Evolutionary conservation across 1,140 invertebrate species (phyloP).

Genomic region (Acromyrmex echinatior): DNA sequence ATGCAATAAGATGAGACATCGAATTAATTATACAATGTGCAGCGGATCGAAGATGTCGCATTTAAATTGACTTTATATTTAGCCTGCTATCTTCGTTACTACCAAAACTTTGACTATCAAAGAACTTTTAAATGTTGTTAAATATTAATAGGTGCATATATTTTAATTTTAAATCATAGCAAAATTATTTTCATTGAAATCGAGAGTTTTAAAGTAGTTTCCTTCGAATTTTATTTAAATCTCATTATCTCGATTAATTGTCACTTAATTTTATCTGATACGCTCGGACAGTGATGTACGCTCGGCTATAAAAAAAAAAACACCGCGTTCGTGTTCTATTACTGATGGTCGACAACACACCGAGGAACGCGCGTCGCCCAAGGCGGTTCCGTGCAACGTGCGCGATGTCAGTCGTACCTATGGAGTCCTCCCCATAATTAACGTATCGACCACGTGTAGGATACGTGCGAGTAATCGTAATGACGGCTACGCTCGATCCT

Average conservation of each 20-base stretch:
- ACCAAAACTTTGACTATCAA: background rate
- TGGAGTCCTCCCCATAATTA: constrained; percentile 37
- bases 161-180: constrained; percentile 28
- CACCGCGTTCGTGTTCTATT: constrained; percentile 52
- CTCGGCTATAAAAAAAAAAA: constrained; percentile 60
- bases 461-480: constrained; percentile 50
- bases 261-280: constrained; percentile 31
- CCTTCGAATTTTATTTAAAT: constrained; percentile 37
- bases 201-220: background rate
- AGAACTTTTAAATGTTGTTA: background rate
- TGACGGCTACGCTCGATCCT: constrained; percentile 4
- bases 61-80: background rate
- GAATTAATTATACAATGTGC: constrained; percentile 45
- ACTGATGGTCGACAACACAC: constrained; percentile 59
- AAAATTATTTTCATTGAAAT: background rate
- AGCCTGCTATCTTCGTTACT: background rate
- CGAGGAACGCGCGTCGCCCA: constrained; percentile 67
- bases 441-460: constrained; percentile 27
- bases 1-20: background rate
- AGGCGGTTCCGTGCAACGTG: constrained; percentile 56
- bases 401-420: constrained; percentile 20
- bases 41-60: background rate
- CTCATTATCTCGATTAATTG: constrained; percentile 40
- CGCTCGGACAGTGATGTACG: constrained; percentile 47
- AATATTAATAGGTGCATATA: constrained; percentile 23